Evolutionary conservation across 1,140 invertebrate genomes (phyloP), one percentile per base, ranked within the genome.

Genomic region (Carposina sasakii): DNA sequence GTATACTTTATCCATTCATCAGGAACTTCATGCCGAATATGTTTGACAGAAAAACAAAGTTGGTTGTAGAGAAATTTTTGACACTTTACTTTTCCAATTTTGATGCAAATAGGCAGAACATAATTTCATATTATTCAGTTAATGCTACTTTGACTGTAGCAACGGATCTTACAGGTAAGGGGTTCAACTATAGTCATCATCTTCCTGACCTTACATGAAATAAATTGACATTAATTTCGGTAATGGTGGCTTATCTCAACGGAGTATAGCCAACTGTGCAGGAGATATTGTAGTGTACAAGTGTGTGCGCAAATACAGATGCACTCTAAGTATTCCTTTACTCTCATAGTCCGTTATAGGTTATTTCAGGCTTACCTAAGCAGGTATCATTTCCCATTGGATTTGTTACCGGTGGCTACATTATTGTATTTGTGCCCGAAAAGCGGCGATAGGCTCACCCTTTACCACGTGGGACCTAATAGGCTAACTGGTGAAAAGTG

Each of bases 31-130:
- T 70, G 10, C 40, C 33, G 0, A 49, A n/a, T n/a, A n/a, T 42
- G 22, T 24, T 55, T 1, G 65, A 74, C 15, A 64, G 26, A 22
- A 63, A 51, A 20, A 71, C 71, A 0, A 72, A 67, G 24, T 54
- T 65, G 53, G 21, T 77, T 1, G 58, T 76, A 2, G 74, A 79
- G 24, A 69, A 74, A 26, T 81, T 81, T 43, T 42, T 81, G 1
- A 62, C 60, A 0, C 34, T 74, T 13, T 81, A 76, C 36, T 81
- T 77, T 44, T 39, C 67, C 10, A 55, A 67, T 47, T 81, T 67
- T 20, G 76, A 79, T 33, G n/a, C 31, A 33, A 39, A 4, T n/a
- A n/a, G n/a, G 4, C 26, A 44, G 55, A 0, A 34, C 20, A 2
- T 73, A 57, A 40, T 47, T 79, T 15, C 26, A 36, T 81, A 81